phyloP scores from a whole-genome alignment of 2,888 invertebrate genomes.

The Iselma pallidipennis region DNA sequence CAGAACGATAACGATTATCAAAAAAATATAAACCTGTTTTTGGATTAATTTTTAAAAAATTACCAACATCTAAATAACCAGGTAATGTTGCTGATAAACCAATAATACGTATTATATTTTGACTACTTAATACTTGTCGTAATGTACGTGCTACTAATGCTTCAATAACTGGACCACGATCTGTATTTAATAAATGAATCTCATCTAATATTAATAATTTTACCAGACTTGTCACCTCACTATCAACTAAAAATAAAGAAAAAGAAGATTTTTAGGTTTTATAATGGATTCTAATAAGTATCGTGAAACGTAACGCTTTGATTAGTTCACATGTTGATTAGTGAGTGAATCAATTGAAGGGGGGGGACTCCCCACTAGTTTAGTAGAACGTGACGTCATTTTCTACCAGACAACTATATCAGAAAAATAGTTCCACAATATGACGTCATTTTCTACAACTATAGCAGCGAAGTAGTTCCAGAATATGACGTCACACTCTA shows the following conservation, averaged over 20 bases:
- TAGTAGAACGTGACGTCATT: too few relatives aligned
- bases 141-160: slow-evolving; percentile 94
- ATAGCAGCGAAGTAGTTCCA: too few relatives aligned
- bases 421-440: too few relatives aligned
- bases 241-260: slow-evolving; percentile 67
- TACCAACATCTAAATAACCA: slow-evolving; percentile 95
- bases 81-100: slow-evolving; percentile 97
- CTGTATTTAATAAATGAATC: slow-evolving; percentile 95
- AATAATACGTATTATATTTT: slow-evolving; percentile 95
- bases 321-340: too few relatives aligned
- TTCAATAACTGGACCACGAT: slow-evolving; percentile 96
- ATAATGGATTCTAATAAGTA: too few relatives aligned
- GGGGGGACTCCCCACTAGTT: too few relatives aligned
- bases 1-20: slow-evolving; percentile 91
- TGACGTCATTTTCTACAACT: too few relatives aligned
- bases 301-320: too few relatives aligned
- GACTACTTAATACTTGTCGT: slow-evolving; percentile 87
- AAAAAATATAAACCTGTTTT: slow-evolving; percentile 92
- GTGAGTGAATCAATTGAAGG: too few relatives aligned
- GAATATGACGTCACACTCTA: too few relatives aligned
- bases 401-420: too few relatives aligned
- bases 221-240: slow-evolving; percentile 86
- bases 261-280: too few relatives aligned
- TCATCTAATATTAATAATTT: slow-evolving; percentile 95
- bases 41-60: slow-evolving; percentile 92